Evolutionary conservation across 2,888 invertebrate species (phyloP).

Genomic region (Rhingia campestris): DNA sequence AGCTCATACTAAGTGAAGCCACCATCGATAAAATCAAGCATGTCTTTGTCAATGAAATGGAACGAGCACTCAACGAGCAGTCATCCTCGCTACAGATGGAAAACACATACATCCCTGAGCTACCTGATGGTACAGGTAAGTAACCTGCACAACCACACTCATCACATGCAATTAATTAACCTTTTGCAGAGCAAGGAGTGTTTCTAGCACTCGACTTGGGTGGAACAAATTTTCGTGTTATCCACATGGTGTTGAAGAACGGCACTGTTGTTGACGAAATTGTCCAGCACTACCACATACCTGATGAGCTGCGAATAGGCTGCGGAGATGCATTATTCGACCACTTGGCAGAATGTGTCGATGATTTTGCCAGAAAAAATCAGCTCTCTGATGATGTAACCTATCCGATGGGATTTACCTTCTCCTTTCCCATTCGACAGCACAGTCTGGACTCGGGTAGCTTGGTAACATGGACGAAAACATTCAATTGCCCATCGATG

Average conservation of each 20-base stretch:
- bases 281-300: slow-evolving; percentile 86
- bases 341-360: slow-evolving; percentile 89
- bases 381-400: slow-evolving; percentile 45
- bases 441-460: slow-evolving; percentile 88
- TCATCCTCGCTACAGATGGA: slow-evolving; percentile 90
- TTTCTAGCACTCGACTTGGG: slow-evolving; percentile 91
- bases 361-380: slow-evolving; percentile 86
- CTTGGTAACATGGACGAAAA: slow-evolving; percentile 93
- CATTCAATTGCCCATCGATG: slow-evolving; percentile 89
- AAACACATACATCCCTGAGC: slow-evolving; percentile 89
- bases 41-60: slow-evolving; percentile 86
- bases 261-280: slow-evolving; percentile 85
- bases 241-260: slow-evolving; percentile 85
- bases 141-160: background rate
- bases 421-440: slow-evolving; percentile 92
- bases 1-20: slow-evolving; percentile 80
- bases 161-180: background rate
- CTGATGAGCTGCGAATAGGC: slow-evolving; percentile 85
- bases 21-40: slow-evolving; percentile 83
- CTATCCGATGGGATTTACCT: slow-evolving; percentile 90
- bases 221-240: slow-evolving; percentile 91
- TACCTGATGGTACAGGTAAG: slow-evolving; percentile 88
- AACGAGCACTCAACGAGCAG: slow-evolving; percentile 85
- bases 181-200: slow-evolving; percentile 86
- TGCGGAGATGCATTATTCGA: slow-evolving; percentile 88